Conservation (phyloP, 2,888 invertebrate species). For the Elmis aenea region DNA sequence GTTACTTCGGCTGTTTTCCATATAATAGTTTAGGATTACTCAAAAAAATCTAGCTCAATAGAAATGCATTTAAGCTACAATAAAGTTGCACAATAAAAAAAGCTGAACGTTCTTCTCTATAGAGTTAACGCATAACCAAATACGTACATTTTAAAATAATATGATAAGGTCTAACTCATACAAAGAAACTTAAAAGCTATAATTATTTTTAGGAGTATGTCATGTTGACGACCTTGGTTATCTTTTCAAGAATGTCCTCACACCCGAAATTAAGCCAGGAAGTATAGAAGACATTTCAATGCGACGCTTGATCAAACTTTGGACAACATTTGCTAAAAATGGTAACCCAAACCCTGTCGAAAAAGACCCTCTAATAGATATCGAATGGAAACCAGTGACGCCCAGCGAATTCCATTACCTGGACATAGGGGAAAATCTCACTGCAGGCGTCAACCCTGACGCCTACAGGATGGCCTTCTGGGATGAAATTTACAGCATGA, state of each 20-base stretch:
- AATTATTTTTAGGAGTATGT: conserved; percentile 24
- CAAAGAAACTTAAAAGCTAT: background rate
- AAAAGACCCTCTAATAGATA: conserved; percentile 14
- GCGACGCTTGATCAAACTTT: conserved; percentile 27
- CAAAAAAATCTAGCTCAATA: too few relatives aligned
- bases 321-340: conserved; percentile 33
- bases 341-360: conserved; percentile 17
- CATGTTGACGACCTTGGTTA: conserved; percentile 35
- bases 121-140: too few relatives aligned
- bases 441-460: conserved; percentile 23
- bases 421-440: conserved; percentile 25
- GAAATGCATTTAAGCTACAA: too few relatives aligned
- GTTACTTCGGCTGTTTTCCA: too few relatives aligned
- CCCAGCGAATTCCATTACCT: conserved; percentile 20
- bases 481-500: conserved; percentile 8
- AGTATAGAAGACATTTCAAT: conserved; percentile 25
- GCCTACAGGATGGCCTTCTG: conserved; percentile 27
- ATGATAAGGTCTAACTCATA: too few relatives aligned
- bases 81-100: too few relatives aligned
- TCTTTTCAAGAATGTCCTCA: conserved; percentile 26
- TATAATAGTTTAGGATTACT: too few relatives aligned
- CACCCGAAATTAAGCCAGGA: conserved; percentile 19
- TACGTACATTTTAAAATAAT: too few relatives aligned
- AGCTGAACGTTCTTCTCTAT: too few relatives aligned
- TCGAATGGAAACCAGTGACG: conserved; percentile 22